Base-by-base conservation (phyloP, 2,797 vertebrate species). In the Fratercula arctica region DNA sequence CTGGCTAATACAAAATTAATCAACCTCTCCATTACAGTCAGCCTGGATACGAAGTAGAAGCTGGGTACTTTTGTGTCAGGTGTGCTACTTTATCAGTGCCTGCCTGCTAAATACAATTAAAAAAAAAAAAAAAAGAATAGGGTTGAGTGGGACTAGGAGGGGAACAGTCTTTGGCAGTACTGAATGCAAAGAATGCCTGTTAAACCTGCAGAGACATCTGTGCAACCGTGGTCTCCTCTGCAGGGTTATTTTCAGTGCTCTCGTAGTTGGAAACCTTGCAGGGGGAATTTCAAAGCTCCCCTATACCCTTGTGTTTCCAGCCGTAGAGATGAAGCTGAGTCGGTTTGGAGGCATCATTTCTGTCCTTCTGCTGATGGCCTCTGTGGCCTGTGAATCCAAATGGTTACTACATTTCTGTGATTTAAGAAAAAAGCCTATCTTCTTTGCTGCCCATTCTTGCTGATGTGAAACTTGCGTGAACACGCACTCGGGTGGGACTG, bases 1-100 rank as follows among this genome's bases (percentile, higher is more conserved):
- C 68, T 83, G 46, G 28, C 72, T 87, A 74, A 89, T 85, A 35
- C 43, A 86, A 74, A 92, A 95, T 95, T 81, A 79, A 87, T 93
- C 76, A 85, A 25, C 26, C 29, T 89, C 90, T 96, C 87, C 5
- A 8, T 89, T 96, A 50, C 76, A 89, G 50, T 51, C 85, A 79
- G 76, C 45, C 66, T 87, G 84, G 79, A 18, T 85, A 18, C 4
- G 28, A 63, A 70, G 45, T 17, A 33, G 74, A 54, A 86, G 66
- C 73, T 16, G 45, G 79, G 69, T 6, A 14, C 67, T 70, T 78
- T 13, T 6, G 1, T 81, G 86, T 79, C 45, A 64, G 76, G 21
- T 50, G 73, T 54, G 33, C 61, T 87, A 31, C 68, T 76, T 89
- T 51, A 60, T 93, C 83, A 23, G 54, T 41, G 25, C 23, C 59